These are phyloP conservation scores for Stenoptilia bipunctidactyla DNA, from an alignment of 2,888 invertebrate genomes.

Conservation along the genomic window DNA sequence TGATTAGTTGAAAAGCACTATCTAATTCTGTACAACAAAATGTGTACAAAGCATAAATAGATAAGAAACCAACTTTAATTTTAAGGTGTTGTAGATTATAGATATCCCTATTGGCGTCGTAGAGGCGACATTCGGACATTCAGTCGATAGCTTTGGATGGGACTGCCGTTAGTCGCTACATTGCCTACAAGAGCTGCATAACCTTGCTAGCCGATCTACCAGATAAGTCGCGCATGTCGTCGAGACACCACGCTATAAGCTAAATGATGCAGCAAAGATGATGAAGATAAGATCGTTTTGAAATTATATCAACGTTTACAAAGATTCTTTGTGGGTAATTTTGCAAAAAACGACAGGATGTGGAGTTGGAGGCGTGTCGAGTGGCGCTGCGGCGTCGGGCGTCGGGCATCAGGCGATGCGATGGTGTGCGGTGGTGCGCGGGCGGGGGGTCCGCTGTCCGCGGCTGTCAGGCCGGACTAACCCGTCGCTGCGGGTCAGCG, in stretches of 20 bases:
- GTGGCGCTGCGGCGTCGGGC: conserved; percentile 24
- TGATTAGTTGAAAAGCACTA: too few relatives aligned
- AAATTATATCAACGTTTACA: conserved; percentile 18
- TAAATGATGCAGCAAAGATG: neutral
- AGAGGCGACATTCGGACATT: neutral
- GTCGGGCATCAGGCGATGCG: too few relatives aligned
- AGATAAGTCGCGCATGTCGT: conserved; percentile 14
- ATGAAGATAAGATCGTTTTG: neutral
- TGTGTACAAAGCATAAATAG: too few relatives aligned
- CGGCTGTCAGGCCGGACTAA: conserved; percentile 67
- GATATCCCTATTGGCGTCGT: neutral
- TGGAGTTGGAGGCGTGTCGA: conserved; percentile 54
- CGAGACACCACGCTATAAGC: neutral
- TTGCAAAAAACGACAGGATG: conserved; percentile 59
- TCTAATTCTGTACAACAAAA: too few relatives aligned
- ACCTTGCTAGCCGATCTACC: conserved; percentile 24
- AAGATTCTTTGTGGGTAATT: conserved; percentile 49
- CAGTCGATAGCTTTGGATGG: conserved; percentile 47
- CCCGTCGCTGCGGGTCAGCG: conserved; percentile 71
- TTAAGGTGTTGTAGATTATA: neutral
- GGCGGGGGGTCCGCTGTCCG: conserved; percentile 46
- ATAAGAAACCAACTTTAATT: too few relatives aligned
- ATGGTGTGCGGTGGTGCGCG: conserved; percentile 15
- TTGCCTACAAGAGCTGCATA: conserved; percentile 37
- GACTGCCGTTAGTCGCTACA: conserved; percentile 56